Percentiles rank a stretch among this genome's conserved stretches.
phyloP scores from a whole-genome alignment of 1,140 invertebrate species.

The Doryteuthis pealeii region DNA sequence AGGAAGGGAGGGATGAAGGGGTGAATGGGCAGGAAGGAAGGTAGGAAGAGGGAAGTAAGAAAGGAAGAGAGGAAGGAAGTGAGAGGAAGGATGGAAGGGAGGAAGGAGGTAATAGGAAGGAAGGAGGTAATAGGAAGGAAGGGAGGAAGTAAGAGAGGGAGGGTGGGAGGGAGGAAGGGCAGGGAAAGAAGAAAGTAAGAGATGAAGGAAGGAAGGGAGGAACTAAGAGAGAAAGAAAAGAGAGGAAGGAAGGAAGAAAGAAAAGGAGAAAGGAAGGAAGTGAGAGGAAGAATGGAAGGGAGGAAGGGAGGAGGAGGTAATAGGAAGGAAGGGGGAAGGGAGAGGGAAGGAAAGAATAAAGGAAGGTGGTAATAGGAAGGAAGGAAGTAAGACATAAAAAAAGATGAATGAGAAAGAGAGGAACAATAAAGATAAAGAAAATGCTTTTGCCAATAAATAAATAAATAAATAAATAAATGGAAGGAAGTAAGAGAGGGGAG shows the following conservation, averaged over 20 bases:
- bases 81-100: neutral
- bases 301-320: neutral
- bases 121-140: neutral
- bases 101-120: neutral
- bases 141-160: neutral
- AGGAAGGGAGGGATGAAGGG: neutral
- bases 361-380: neutral
- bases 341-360: neutral
- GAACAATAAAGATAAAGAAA: neutral
- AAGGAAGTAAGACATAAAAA: neutral
- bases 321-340: neutral
- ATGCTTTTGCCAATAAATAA: too few relatives aligned
- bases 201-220: neutral
- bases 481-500: too few relatives aligned
- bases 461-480: too few relatives aligned
- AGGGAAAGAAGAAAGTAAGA: neutral
- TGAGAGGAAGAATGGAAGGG: neutral
- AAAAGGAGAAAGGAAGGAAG: neutral
- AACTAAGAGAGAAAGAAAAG: too few relatives aligned
- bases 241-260: neutral
- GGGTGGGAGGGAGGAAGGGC: neutral
- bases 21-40: neutral
- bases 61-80: neutral
- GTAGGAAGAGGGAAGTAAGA: neutral
- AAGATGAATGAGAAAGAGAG: neutral